Evolutionary conservation across 2,113 vertebrate species (phyloP), one percentile per base, ranked within the genome.

Genomic region (Procavia capensis): DNA sequence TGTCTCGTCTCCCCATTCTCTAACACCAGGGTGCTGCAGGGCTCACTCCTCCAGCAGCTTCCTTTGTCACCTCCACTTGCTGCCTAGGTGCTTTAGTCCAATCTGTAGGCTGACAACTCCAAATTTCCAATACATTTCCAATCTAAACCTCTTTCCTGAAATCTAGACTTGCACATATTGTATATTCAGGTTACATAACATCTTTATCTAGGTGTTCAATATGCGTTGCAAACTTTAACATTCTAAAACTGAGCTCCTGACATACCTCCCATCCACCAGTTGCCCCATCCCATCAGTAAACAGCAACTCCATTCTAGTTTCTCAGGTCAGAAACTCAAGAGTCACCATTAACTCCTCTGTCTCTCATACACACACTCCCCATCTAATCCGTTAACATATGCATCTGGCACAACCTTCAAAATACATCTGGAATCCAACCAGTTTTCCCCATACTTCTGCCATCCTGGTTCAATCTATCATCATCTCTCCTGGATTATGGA

Each of bases 121-220:
- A 68, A 47, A 82, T 79, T 74, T 95, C 87, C 41, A 95, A 68
- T 47, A 87, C 59, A 64, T 61, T 5, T 50, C 13, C 72, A 96
- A 24, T 87, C 93, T 93, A 64, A 81, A 78, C 24, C 9, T 85
- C 45, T 85, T 41, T 54, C 72, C 41, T 85, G 5, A 87, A 95
- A 92, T 54, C 63, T 57, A 54, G 39, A 66, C 39, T 85, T 94
- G 6, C 34, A 8, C 34, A 41, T 25, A 63, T 16, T 22, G 0
- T 45, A 59, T 25, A 68, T 36, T 39, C 31, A 76, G 63, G 39
- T 66, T 68, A 81, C 31, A 5, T 50, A 13, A 84, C 50, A 54
- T 50, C 72, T 81, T 39, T 39, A 78, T 24, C 24, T 88, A 50
- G 19, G 57, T 85, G 16, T 93, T 70, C 47, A 91, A 34, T 59